Conservation (phyloP, 2,888 invertebrate genomes). For the Pristionchus exspectatus region DNA sequence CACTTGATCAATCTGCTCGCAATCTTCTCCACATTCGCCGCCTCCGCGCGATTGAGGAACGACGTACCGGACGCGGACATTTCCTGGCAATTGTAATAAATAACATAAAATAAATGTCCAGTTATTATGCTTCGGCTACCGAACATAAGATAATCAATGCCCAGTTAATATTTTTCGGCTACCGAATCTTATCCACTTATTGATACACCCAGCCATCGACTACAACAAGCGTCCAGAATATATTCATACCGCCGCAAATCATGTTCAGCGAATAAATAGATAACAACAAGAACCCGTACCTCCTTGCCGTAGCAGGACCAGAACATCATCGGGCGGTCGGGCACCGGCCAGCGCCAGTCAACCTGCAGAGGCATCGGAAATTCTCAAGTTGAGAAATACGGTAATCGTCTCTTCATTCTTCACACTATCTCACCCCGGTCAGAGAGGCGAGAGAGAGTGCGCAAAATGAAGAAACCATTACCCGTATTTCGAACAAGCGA, state of each 20-base stretch:
- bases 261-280: not conserved
- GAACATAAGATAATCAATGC: no score
- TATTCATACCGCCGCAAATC: no score
- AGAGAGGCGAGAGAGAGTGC: no score
- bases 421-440: no score
- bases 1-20: slow-evolving; percentile 85
- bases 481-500: no score
- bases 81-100: slow-evolving; percentile 85
- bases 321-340: slow-evolving; percentile 98
- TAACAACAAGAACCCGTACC: not conserved
- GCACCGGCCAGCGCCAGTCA: slow-evolving; percentile 97
- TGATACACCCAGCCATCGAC: no score
- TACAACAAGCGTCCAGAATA: no score
- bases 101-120: not conserved
- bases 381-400: no score
- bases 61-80: slow-evolving; percentile 99
- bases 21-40: slow-evolving; percentile 97
- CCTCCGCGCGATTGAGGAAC: slow-evolving; percentile 97
- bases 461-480: slow-evolving; percentile 15
- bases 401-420: no score
- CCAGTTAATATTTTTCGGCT: no score
- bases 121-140: no score
- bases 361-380: slow-evolving; percentile 83
- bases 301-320: slow-evolving; percentile 92
- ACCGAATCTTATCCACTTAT: no score